These are phyloP conservation scores for Pipistrellus pygmaeus DNA, from an alignment of 2,797 vertebrate species.

Conservation along the genomic window DNA sequence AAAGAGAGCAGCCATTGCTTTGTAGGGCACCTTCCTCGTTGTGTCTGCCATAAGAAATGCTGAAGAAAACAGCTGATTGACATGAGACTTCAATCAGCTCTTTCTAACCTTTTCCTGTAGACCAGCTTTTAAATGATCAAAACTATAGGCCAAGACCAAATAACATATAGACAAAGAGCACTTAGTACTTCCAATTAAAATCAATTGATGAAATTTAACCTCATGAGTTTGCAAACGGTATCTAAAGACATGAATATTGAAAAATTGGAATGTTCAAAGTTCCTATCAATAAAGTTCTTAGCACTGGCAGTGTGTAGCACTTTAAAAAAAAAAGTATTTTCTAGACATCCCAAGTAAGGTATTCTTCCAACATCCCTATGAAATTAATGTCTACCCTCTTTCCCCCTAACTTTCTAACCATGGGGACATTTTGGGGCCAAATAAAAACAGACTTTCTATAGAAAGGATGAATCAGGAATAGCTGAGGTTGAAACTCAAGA, in stretches of 20 bases:
- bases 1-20: background rate
- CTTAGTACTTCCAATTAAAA: constrained; percentile 61
- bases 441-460: constrained; percentile 69
- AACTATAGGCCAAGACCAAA: constrained; percentile 65
- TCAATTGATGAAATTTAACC: constrained; percentile 56
- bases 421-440: constrained; percentile 35
- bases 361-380: constrained; percentile 55
- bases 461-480: constrained; percentile 72
- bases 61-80: background rate
- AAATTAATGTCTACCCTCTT: constrained; percentile 44
- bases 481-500: constrained; percentile 63
- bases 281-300: constrained; percentile 72
- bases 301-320: constrained; percentile 83
- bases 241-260: constrained; percentile 62
- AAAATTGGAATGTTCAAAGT: constrained; percentile 80
- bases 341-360: constrained; percentile 46
- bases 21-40: background rate
- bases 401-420: constrained; percentile 48
- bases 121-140: constrained; percentile 48
- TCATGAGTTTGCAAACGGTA: constrained; percentile 55
- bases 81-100: background rate
- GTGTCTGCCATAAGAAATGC: constrained; percentile 25
- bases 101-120: constrained; percentile 52
- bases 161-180: constrained; percentile 64
- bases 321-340: constrained; percentile 66